Evolutionary conservation across 2,888 invertebrate genomes (phyloP), one percentile per base, ranked within the genome.

Genomic region (Melipona beecheii): DNA sequence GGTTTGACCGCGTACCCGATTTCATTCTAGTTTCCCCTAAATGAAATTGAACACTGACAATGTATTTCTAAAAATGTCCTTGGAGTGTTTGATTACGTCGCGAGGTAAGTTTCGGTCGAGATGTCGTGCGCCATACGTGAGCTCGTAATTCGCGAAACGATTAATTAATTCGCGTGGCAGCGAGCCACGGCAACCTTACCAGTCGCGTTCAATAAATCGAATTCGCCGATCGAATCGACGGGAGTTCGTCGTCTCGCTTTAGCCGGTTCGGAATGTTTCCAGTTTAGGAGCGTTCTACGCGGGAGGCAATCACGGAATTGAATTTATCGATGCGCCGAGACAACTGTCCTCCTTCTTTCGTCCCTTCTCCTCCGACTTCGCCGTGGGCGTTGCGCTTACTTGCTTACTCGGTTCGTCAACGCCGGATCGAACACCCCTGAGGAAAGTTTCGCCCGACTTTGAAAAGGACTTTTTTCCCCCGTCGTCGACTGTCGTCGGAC

Each of bases 141-240:
- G 66, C 24, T 60, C 19, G 76, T 72, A 80, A 75, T 88, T 83
- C 78, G 74, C 73, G 72, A 54, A 27, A 81, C 62, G 69, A 68
- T 72, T 88, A 86, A 88, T 87, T 86, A 81, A 87, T 80, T 86
- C 70, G 21, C 71, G 77, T 79, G 52, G 65, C 36, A 60, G 60
- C 4, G 64, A 50, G 68, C 62, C 27, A n/a, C 49, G 27, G 17
- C 60, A 56, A 66, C 54, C 58, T 56, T 79, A 73, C 58, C 71
- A 36, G n/a, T 43, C 24, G 60, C 66, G 69, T 24, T 31, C 73
- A 65, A 83, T 84, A 72, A 81, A 84, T 84, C 78, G 80, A 84
- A 75, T 68, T 60, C 75, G 68, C n/a, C 75, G 84, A 78, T 83
- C 84, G 84, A 75, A 78, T 75, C 71, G 54, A 69, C 83, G 27